Evolutionary conservation across 2,888 invertebrate genomes (phyloP).

Genomic region (Conops quadrifasciatus): DNA sequence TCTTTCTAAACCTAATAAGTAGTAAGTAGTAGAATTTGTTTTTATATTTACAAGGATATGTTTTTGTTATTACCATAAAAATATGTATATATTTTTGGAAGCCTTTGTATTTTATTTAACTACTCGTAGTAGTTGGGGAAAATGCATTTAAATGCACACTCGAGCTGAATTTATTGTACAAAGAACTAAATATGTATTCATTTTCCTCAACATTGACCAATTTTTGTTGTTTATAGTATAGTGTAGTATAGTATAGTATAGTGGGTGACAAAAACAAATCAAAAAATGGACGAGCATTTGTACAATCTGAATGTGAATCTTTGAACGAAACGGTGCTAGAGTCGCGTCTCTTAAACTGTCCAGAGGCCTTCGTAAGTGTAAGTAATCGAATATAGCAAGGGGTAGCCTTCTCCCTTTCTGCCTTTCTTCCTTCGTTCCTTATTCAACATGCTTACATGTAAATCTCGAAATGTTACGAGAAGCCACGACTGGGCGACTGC

Average conservation of each 20-base stretch:
- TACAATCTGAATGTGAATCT: not conserved
- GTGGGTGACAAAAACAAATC: not conserved
- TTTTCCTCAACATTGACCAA: not conserved
- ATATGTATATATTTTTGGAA: conserved; percentile 11
- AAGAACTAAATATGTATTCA: not conserved
- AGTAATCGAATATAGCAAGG: too few relatives aligned
- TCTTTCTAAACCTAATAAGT: too few relatives aligned
- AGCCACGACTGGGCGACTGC: conserved; percentile 69
- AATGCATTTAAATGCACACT: not conserved
- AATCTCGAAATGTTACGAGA: conserved; percentile 64
- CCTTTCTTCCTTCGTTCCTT: too few relatives aligned
- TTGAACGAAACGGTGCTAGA: not conserved
- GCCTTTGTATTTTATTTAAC: conserved; percentile 9
- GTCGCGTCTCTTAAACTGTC: too few relatives aligned
- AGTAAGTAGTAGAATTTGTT: not conserved
- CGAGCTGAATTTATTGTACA: not conserved
- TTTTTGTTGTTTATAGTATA: not conserved
- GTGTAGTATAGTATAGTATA: not conserved
- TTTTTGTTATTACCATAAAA: conserved; percentile 5
- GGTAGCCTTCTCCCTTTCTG: too few relatives aligned
- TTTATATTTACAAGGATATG: conserved; percentile 24
- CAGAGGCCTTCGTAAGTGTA: too few relatives aligned
- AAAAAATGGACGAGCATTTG: conserved; percentile 5
- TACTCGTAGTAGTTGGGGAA: not conserved
- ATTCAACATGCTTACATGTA: conserved; percentile 56